Conservation (phyloP, 1,140 invertebrate species). For the Muscidifurax raptorellus region DNA sequence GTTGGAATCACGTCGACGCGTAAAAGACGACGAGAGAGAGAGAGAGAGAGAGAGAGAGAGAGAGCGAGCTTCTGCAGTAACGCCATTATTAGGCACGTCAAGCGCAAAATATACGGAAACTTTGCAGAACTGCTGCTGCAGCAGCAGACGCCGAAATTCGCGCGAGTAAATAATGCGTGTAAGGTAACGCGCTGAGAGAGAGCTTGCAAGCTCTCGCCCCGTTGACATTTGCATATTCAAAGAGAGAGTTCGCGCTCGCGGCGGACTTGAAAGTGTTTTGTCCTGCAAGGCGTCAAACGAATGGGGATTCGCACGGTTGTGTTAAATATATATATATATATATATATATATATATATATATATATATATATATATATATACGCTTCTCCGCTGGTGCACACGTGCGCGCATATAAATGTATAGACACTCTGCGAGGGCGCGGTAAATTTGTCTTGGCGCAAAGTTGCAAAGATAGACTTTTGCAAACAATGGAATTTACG, state of each 20-base stretch:
- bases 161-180: constrained; percentile 29
- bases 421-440: background rate
- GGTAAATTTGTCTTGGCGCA: background rate
- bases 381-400: background rate
- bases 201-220: background rate
- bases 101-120: constrained; percentile 41
- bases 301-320: background rate
- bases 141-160: background rate
- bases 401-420: background rate
- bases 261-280: constrained; percentile 34
- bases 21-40: constrained; percentile 9
- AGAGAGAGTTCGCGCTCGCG: constrained; percentile 15
- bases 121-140: background rate
- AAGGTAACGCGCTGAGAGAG: background rate
- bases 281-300: constrained; percentile 1
- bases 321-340: too few relatives aligned
- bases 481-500: background rate
- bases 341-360: too few relatives aligned
- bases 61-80: background rate
- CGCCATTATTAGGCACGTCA: constrained; percentile 29
- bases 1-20: constrained; percentile 6
- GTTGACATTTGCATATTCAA: constrained; percentile 41
- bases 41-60: background rate
- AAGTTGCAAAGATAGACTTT: background rate
- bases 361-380: too few relatives aligned